Base-by-base conservation (phyloP, 2,888 invertebrate species). In the Phengaris alcon region DNA sequence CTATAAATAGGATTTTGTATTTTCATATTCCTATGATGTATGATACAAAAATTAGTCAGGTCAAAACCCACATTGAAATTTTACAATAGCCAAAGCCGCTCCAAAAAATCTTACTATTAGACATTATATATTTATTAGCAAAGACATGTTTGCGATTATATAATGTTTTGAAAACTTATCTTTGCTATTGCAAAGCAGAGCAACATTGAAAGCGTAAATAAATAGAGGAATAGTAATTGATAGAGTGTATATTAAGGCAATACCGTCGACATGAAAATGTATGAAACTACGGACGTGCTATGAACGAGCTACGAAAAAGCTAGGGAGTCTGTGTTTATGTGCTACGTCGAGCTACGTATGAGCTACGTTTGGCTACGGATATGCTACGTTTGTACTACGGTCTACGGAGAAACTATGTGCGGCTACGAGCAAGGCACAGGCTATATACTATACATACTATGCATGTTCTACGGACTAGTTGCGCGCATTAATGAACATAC, bases 231-330 rank as follows among this genome's bases (percentile, higher is more conserved):
- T 81, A 78, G 46, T 55, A 70, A 73, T 73, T 52, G 52, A 51
- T 48, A 35, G 46, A 51, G 70, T 70, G 51, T 70, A 78, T 79
- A 79, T 81, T 81, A 83, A 80, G 82, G 83, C 83, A 64, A 64
- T 64, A 64, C 64, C 64, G 64, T 64, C 64, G 35, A 64, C 64
- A 64, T 64, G 64, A 64, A 64, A 64, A 64, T 64, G 64, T 64
- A 35, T 64, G 64, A 64, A 64, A 64, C 64, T 64, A 35, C 64
- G 64, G 64, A 64, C 64, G 64, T 64, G 35, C 64, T 64, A 64
- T 12, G 35, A 64, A 64, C 64, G 64, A 64, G 64, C 64, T 64
- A 35, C 64, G 64, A 64, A 64, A 64, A 64, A 35, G 64, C 64
- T 64, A 64, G 35, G 64, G 35, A 64, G 35, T 6, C 64, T 44